Base-by-base conservation (phyloP, 2,797 vertebrate genomes). In the Nyctibius grandis region DNA sequence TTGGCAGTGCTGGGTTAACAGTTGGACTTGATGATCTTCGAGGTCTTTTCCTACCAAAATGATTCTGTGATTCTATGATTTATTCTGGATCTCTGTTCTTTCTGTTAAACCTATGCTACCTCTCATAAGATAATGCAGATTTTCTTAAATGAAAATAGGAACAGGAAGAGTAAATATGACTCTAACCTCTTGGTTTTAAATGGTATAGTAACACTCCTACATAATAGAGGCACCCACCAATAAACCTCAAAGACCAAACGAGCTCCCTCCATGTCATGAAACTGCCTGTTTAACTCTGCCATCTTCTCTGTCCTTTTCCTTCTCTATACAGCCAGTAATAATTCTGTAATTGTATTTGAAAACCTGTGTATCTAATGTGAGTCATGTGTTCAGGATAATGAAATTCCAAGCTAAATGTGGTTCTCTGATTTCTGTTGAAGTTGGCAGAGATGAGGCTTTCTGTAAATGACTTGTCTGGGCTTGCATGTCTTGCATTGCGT, bases 301-400 rank as follows among this genome's bases (percentile, higher is more conserved):
- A 3, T 81, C 38, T 77, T 68, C 83, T 47, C 80, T n/a, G 23
- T 38, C 31, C 60, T 81, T 53, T 38, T 48, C 18, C 29, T 36
- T 34, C 53, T 53, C 45, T 36, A 53, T 28, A 42, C 91, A 95
- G 83, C 80, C 93, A 96, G 96, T 94, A 96, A 97, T 96, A 54
- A 53, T 95, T 97, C 96, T 77, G 85, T 86, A 82, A 70, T 85
- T 44, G 81, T 90, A 22, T 96, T 97, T 97, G 61, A 87, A 91
- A 77, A 92, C 79, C 78, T 50, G 73, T 44, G 48, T 83, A 81
- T 94, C 95, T 98, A 97, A 98, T 97, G 97, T 96, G 97, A 98
- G 97, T 98, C 93, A 97, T 97, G 91, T 95, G 89, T 90, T 97
- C 89, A 94, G 94, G 96, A 97, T 98, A 98, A 98, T 97, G 97